Conservation (phyloP, 1,140 invertebrate genomes). For the Orchestia grillus region DNA sequence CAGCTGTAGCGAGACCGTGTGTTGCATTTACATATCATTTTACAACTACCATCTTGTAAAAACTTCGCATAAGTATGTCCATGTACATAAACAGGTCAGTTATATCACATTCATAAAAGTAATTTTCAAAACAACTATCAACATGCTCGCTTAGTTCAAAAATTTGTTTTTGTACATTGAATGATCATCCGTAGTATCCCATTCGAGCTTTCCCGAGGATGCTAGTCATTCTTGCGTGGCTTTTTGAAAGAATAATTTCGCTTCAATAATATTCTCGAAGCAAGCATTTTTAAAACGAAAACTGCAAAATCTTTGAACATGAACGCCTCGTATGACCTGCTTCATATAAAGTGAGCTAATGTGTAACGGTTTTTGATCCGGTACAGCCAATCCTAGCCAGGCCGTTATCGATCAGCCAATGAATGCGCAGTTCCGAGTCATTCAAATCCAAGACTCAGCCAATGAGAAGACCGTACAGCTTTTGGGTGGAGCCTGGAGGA, state of each 20-base stretch:
- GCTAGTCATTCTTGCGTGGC: slow-evolving; percentile 28
- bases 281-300: slow-evolving; percentile 31
- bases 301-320: slow-evolving; percentile 22
- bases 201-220: background rate
- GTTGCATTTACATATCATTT: background rate
- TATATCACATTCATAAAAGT: too few relatives aligned
- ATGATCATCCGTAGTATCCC: background rate
- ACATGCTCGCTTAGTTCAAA: background rate
- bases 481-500: background rate
- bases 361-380: slow-evolving; percentile 47
- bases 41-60: too few relatives aligned
- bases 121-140: background rate
- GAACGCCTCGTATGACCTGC: slow-evolving; percentile 46
- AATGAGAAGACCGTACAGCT: background rate
- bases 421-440: background rate
- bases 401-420: background rate
- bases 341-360: slow-evolving; percentile 51
- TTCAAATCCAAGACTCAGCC: slow-evolving; percentile 21
- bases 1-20: background rate
- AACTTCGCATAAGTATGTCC: too few relatives aligned
- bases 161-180: background rate
- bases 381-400: background rate
- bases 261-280: slow-evolving; percentile 49
- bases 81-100: too few relatives aligned
- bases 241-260: slow-evolving; percentile 51